Evolutionary conservation across 2,888 invertebrate species (phyloP).

Genomic region (Mythimna lalbum): DNA sequence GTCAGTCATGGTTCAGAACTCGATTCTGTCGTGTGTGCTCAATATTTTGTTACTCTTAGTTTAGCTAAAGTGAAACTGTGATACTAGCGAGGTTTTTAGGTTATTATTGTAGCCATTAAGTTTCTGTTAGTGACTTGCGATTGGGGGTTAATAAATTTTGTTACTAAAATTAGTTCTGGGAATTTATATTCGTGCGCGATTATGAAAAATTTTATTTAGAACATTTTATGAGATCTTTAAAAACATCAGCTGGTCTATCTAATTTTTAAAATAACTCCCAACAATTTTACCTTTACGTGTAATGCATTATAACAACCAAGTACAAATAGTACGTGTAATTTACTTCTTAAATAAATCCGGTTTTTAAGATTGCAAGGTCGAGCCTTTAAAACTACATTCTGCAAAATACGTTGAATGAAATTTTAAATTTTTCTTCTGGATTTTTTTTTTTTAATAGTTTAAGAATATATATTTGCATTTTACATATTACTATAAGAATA

Average conservation of each 20-base stretch:
- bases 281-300: not conserved
- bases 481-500: not conserved
- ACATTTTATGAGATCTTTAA: not conserved
- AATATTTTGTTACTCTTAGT: constrained; percentile 1
- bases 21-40: constrained; percentile 30
- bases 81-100: not conserved
- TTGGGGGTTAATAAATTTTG: not conserved
- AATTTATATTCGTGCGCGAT: not conserved
- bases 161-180: not conserved
- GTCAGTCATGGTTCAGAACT: constrained; percentile 37
- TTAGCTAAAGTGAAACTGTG: constrained; percentile 12
- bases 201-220: too few species aligned
- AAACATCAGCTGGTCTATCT: not conserved
- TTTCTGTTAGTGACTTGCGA: not conserved
- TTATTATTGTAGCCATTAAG: constrained; percentile 8
- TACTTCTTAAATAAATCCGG: constrained; percentile 23
- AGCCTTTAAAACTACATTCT: not conserved
- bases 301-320: not conserved
- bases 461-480: not conserved
- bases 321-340: not conserved
- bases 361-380: constrained; percentile 20
- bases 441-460: too few species aligned
- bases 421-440: too few species aligned
- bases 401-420: not conserved
- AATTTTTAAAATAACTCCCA: not conserved